These are phyloP conservation scores for Drepanosiphum platanoidis DNA, from an alignment of 2,888 invertebrate genomes.

Conservation along the genomic window DNA sequence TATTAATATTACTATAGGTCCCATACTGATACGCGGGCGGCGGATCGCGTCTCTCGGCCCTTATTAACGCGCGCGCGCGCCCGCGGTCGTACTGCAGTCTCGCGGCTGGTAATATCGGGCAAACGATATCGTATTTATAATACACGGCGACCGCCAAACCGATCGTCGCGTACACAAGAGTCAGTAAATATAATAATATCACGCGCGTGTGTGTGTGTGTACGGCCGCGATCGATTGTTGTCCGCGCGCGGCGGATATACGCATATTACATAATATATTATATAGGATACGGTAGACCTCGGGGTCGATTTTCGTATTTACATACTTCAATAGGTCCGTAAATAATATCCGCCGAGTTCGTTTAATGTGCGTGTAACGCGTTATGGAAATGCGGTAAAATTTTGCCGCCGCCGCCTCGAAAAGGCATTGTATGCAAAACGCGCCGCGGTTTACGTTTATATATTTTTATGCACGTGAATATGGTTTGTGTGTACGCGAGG, in stretches of 20 bases:
- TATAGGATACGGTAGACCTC: not conserved
- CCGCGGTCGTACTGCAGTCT: too few relatives aligned
- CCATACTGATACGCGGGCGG: too few relatives aligned
- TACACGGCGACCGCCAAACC: not conserved
- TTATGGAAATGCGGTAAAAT: constrained; percentile 44
- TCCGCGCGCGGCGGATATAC: too few relatives aligned
- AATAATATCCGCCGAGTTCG: constrained; percentile 10
- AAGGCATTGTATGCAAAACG: constrained; percentile 41
- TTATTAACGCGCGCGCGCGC: too few relatives aligned
- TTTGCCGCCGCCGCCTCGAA: not conserved
- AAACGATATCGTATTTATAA: too few relatives aligned
- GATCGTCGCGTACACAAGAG: constrained; percentile 4
- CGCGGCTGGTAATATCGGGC: too few relatives aligned
- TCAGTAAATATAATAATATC: too few relatives aligned
- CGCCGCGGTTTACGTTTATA: too few relatives aligned
- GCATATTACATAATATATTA: not conserved
- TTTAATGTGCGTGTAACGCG: not conserved
- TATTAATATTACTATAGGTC: too few relatives aligned
- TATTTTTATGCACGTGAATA: too few relatives aligned
- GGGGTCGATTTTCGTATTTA: constrained; percentile 45
- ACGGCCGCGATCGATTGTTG: constrained; percentile 26
- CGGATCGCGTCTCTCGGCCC: too few relatives aligned
- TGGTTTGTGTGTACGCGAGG: not conserved
- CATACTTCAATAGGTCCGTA: constrained; percentile 37
- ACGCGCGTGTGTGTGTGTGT: not conserved